phyloP scores from a whole-genome alignment of 2,797 vertebrate genomes.

The Ptychadena robeensis region DNA sequence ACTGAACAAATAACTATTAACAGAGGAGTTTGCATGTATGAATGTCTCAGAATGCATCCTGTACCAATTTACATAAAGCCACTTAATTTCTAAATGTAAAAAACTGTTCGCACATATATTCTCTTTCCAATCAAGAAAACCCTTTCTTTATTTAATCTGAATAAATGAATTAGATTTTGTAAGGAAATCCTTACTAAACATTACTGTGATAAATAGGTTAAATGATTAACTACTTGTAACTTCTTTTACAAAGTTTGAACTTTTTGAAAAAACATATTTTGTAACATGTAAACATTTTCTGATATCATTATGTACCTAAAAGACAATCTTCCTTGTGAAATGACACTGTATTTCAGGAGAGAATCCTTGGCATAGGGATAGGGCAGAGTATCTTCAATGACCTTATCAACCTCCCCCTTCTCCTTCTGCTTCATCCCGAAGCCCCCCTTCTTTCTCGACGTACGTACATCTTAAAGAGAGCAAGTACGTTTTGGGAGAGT shows the following conservation, averaged over 20 bases:
- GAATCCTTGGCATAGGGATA: conserved; percentile 21
- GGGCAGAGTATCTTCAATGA: conserved; percentile 46
- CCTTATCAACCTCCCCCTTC: conserved; percentile 48
- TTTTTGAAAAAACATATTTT: neutral
- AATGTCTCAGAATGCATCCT: neutral
- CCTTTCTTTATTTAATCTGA: no score
- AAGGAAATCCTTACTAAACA: neutral
- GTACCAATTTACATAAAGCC: neutral
- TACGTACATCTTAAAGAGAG: conserved; percentile 63
- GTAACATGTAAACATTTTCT: neutral
- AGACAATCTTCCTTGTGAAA: neutral
- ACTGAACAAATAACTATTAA: neutral
- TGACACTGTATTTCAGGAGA: neutral
- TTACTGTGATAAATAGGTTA: no score
- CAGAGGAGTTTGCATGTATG: no score
- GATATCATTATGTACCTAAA: neutral
- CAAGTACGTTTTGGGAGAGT: conserved; percentile 61
- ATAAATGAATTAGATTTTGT: neutral
- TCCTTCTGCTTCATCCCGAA: neutral
- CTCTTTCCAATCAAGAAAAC: no score
- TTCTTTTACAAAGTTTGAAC: neutral
- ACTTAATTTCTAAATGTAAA: neutral
- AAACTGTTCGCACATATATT: neutral
- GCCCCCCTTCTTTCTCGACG: conserved; percentile 22
- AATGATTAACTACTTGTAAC: neutral